Percentiles rank a stretch among this genome's conserved stretches.
Conservation (phyloP, 1,140 invertebrate genomes). For the Saxidomus purpurata region DNA sequence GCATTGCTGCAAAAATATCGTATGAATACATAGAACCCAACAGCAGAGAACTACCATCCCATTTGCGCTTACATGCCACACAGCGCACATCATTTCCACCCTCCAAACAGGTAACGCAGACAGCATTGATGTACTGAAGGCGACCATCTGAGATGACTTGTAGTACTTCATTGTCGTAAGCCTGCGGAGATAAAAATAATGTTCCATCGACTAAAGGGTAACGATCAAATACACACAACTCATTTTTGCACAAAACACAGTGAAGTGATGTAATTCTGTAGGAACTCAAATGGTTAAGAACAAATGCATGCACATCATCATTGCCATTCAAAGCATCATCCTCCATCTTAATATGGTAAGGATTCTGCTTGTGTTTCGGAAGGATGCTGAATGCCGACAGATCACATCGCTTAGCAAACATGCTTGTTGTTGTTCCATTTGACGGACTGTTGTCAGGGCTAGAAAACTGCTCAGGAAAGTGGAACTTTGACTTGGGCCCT, state of each 20-base stretch:
- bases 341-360: conserved; percentile 94
- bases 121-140: conserved; percentile 95
- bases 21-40: conserved; percentile 99
- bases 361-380: conserved; percentile 98
- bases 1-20: conserved; percentile 98
- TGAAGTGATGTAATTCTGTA: conserved; percentile 79
- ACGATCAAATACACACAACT: conserved; percentile 97
- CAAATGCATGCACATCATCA: conserved; percentile 93
- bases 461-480: conserved; percentile 90
- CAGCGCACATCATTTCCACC: conserved; percentile 94
- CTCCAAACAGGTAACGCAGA: conserved; percentile 96
- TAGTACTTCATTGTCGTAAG: conserved; percentile 79
- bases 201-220: conserved; percentile 99
- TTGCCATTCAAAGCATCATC: conserved; percentile 99
- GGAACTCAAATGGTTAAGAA: conserved; percentile 82
- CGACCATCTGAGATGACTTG: conserved; percentile 92
- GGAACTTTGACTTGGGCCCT: conserved; percentile 91
- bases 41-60: conserved; percentile 97
- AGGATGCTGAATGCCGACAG: conserved; percentile 98
- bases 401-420: conserved; percentile 92
- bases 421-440: conserved; percentile 54
- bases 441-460: conserved; percentile 90
- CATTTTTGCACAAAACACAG: conserved; percentile 94
- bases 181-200: conserved; percentile 96
- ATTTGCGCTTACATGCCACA: conserved; percentile 93